A percentile compares a stretch with the other conserved stretches of the same genome.
Evolutionary conservation across 2,888 invertebrate genomes (phyloP).

Genomic region (Eristalis intricaria): DNA sequence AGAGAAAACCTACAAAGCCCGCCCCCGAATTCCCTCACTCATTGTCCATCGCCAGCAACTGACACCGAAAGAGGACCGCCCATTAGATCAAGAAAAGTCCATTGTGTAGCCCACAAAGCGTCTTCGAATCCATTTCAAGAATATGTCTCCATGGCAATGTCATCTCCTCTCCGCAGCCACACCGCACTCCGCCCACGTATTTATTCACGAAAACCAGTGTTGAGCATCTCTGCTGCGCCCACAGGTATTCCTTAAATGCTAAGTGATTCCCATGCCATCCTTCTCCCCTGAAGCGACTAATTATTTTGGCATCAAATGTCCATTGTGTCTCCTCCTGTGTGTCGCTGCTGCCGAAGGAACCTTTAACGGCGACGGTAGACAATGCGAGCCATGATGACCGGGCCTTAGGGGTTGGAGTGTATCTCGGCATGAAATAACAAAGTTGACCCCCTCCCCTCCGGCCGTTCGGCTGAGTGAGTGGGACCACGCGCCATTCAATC

Average conservation of each 20-base stretch:
- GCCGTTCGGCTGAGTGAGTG: background rate
- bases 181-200: background rate
- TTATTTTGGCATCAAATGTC: conserved; percentile 43
- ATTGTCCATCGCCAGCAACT: no score
- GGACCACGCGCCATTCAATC: background rate
- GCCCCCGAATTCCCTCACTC: no score
- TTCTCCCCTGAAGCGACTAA: conserved; percentile 8
- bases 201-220: background rate
- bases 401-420: background rate
- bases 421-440: background rate
- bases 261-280: background rate
- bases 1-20: no score
- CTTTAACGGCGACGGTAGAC: background rate
- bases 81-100: no score
- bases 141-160: no score
- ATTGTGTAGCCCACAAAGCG: no score
- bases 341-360: background rate
- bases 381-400: background rate
- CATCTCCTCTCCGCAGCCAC: background rate
- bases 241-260: background rate
- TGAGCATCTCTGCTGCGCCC: background rate
- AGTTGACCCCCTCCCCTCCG: background rate
- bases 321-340: background rate
- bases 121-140: no score
- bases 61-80: no score